phyloP scores from a whole-genome alignment of 2,113 vertebrate species.

The Sander lucioperca region DNA sequence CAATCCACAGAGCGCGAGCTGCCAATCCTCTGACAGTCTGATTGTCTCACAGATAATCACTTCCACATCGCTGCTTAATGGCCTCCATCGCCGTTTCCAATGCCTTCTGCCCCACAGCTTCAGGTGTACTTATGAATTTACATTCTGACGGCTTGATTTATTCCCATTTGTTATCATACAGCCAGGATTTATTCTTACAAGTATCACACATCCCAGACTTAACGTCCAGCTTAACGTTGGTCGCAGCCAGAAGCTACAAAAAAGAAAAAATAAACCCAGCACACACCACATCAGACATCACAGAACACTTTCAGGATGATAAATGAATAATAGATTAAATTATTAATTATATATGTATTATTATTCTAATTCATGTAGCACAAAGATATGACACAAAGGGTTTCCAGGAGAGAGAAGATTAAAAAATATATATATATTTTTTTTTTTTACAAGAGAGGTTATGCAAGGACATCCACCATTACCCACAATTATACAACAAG shows the following conservation, averaged over 20 bases:
- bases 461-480: too few species aligned
- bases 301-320: too few species aligned
- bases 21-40: constrained; percentile 37
- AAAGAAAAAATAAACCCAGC: background rate
- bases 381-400: too few species aligned
- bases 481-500: too few species aligned
- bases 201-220: background rate
- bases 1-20: constrained; percentile 31
- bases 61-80: constrained; percentile 54
- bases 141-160: background rate
- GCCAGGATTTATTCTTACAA: background rate
- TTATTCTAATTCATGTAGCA: too few species aligned
- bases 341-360: background rate
- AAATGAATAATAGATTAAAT: background rate
- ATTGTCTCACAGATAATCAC: constrained; percentile 55
- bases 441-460: too few species aligned
- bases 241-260: too few species aligned
- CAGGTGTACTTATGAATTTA: background rate
- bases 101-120: background rate
- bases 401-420: too few species aligned
- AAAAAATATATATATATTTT: too few species aligned
- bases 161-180: background rate
- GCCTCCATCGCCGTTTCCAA: constrained; percentile 5
- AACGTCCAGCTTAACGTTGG: too few species aligned
- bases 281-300: too few species aligned